These are phyloP conservation scores for Agrilus planipennis DNA, from an alignment of 1,140 invertebrate genomes.

Conservation along the genomic window DNA sequence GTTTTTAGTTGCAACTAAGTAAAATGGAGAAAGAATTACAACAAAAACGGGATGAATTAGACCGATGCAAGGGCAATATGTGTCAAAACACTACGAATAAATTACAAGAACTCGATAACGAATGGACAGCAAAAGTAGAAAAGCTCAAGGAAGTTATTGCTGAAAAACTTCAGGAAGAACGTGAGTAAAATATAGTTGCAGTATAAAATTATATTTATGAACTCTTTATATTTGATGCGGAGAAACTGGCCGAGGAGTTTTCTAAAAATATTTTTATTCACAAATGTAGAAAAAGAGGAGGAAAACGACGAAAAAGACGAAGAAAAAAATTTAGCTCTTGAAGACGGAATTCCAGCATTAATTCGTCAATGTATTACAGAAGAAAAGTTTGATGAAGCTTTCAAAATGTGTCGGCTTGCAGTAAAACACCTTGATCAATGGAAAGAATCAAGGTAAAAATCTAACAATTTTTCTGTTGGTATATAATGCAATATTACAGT, in stretches of 20 bases:
- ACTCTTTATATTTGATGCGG: background rate
- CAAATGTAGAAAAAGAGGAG: constrained; percentile 9
- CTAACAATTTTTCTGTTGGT: background rate
- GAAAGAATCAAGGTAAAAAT: constrained; percentile 10
- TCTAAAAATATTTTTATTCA: background rate
- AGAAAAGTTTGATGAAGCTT: constrained; percentile 12
- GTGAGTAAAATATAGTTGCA: too few species aligned
- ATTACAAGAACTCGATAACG: constrained; percentile 15
- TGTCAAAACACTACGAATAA: constrained; percentile 12
- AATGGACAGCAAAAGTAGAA: constrained; percentile 19
- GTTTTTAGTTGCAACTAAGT: constrained; percentile 19
- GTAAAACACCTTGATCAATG: constrained; percentile 8
- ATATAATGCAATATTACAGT: background rate
- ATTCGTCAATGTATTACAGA: constrained; percentile 5
- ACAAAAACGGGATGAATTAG: constrained; percentile 10
- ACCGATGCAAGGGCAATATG: constrained; percentile 16
- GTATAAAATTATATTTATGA: background rate
- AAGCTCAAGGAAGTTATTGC: constrained; percentile 14
- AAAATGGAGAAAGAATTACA: constrained; percentile 17
- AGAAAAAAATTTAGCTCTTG: constrained; percentile 4
- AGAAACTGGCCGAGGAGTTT: background rate
- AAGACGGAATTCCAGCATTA: constrained; percentile 2
- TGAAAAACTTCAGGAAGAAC: constrained; percentile 16
- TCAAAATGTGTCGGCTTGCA: constrained; percentile 13
- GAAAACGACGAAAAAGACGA: constrained; percentile 10